A percentile compares a stretch with the other conserved stretches of the same genome.
Conservation (phyloP, 2,113 vertebrate genomes). For the Limnothrissa miodon region DNA sequence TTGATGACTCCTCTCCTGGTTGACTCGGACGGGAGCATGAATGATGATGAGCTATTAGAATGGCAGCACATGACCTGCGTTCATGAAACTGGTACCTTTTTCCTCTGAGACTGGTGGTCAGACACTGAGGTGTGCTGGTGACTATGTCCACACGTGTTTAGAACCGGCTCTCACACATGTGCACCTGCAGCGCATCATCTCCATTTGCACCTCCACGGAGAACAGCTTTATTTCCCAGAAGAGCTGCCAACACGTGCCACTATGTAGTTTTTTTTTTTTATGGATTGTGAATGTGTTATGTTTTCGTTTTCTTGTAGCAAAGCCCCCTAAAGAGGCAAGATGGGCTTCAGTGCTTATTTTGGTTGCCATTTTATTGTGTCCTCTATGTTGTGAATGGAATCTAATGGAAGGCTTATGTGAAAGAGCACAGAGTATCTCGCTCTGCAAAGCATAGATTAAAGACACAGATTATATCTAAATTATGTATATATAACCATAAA, state of each 20-base stretch:
- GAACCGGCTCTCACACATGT: background rate
- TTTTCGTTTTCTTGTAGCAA: background rate
- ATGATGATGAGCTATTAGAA: background rate
- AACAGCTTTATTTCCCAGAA: background rate
- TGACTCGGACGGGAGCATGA: background rate
- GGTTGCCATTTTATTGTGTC: background rate
- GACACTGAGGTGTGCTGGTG: background rate
- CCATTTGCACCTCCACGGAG: background rate
- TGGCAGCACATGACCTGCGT: background rate
- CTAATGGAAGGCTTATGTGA: background rate
- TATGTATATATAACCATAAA: no score
- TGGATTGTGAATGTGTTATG: background rate
- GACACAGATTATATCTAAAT: no score
- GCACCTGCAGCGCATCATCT: background rate
- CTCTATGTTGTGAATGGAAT: background rate
- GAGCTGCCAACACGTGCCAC: background rate
- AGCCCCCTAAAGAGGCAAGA: background rate
- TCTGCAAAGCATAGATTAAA: no score
- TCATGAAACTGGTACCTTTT: background rate
- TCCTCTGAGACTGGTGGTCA: background rate
- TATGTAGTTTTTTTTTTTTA: background rate
- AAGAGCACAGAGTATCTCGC: no score
- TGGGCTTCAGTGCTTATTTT: background rate
- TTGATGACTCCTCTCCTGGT: background rate
- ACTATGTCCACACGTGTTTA: background rate